Evolutionary conservation across 2,113 vertebrate species (phyloP).

Genomic region (Tor tambroides): DNA sequence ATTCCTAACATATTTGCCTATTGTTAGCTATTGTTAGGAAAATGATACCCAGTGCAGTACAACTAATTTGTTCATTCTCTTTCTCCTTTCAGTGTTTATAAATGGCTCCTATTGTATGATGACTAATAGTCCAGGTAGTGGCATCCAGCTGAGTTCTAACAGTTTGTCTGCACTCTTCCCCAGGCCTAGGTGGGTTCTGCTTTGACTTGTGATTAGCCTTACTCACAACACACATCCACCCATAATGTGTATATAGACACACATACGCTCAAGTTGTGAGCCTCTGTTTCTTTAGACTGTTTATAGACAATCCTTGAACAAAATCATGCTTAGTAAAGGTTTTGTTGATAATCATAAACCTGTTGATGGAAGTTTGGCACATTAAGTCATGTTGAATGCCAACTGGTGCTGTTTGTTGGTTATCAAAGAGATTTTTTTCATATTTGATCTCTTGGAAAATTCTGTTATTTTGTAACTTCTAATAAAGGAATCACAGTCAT

Average conservation of each 20-base stretch:
- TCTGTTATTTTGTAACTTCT: slow-evolving; percentile 53
- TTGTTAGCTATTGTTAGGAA: not conserved
- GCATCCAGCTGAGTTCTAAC: slow-evolving; percentile 56
- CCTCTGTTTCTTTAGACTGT: not conserved
- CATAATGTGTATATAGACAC: not conserved
- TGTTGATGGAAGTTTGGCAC: not conserved
- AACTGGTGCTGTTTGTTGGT: not conserved
- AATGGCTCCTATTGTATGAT: slow-evolving; percentile 47
- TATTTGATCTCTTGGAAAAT: slow-evolving; percentile 60
- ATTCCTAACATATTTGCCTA: slow-evolving; percentile 15
- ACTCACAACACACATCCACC: slow-evolving; percentile 36
- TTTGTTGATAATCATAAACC: not conserved
- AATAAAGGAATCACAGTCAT: slow-evolving; percentile 57
- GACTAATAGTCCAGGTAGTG: slow-evolving; percentile 54
- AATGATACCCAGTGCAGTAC: not conserved
- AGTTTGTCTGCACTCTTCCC: slow-evolving; percentile 42
- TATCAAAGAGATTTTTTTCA: slow-evolving; percentile 58
- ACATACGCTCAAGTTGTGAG: slow-evolving; percentile 2
- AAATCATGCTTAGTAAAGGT: not conserved
- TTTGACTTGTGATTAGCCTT: slow-evolving; percentile 56
- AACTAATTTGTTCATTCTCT: slow-evolving; percentile 23
- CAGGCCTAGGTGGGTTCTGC: slow-evolving; percentile 56
- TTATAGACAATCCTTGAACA: not conserved
- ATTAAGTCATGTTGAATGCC: not conserved
- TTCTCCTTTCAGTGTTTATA: slow-evolving; percentile 37